Conservation (phyloP, 2,888 invertebrate genomes). For the Pandemis heparana region DNA sequence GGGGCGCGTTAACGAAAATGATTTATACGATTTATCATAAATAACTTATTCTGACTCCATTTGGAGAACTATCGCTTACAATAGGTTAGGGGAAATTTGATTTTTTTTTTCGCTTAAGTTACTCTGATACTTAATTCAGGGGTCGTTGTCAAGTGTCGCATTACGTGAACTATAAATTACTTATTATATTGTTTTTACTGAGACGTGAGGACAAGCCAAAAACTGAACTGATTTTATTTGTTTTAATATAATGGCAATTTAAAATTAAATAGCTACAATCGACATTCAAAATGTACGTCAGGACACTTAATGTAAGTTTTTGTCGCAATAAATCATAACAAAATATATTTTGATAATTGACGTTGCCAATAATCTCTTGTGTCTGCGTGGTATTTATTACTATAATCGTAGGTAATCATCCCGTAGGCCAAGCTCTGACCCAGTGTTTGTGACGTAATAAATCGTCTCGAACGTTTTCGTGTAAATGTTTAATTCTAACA, state of each 20-base stretch:
- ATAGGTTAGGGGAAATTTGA: constrained; percentile 58
- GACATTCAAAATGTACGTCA: background rate
- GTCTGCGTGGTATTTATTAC: too few relatives aligned
- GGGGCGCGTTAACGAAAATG: constrained; percentile 79
- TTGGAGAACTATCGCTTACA: constrained; percentile 69
- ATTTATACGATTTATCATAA: constrained; percentile 85
- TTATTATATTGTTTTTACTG: background rate
- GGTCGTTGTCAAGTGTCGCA: constrained; percentile 31
- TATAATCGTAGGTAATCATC: too few relatives aligned
- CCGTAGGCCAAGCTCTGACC: too few relatives aligned
- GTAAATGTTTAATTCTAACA: background rate
- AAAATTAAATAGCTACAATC: background rate
- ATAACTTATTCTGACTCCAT: constrained; percentile 79
- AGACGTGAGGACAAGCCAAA: constrained; percentile 2
- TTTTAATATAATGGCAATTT: too few relatives aligned
- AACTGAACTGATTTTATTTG: too few relatives aligned
- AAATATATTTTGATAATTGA: too few relatives aligned
- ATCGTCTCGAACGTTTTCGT: too few relatives aligned
- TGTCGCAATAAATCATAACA: too few relatives aligned
- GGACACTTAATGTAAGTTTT: too few relatives aligned
- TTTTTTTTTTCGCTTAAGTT: constrained; percentile 46
- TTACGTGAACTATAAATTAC: constrained; percentile 31
- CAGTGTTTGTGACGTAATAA: too few relatives aligned
- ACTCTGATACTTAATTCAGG: constrained; percentile 34
- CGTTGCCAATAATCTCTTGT: too few relatives aligned